A percentile compares a stretch with the other conserved stretches of the same genome.
phyloP scores from a whole-genome alignment of 2,113 vertebrate species.

The Brachyistius frenatus region DNA sequence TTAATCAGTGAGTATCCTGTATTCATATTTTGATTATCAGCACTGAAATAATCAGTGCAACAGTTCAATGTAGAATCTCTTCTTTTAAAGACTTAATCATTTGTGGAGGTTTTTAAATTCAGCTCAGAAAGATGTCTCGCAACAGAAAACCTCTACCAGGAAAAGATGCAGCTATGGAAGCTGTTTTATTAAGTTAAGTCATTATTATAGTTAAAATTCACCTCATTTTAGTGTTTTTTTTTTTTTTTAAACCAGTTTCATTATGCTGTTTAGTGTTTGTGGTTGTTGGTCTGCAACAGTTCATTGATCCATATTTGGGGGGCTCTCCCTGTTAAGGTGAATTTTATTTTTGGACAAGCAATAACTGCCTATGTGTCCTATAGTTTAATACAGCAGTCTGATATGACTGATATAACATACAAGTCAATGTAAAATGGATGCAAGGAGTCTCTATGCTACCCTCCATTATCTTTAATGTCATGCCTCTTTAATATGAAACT shows the following conservation, averaged over 20 bases:
- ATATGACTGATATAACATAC: not conserved
- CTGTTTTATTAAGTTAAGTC: constrained; percentile 29
- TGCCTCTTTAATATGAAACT: not conserved
- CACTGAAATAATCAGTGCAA: no score
- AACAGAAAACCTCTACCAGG: not conserved
- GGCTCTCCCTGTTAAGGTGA: constrained; percentile 7
- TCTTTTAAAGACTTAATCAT: not conserved
- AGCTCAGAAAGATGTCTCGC: not conserved
- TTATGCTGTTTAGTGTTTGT: constrained; percentile 4
- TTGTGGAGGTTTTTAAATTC: not conserved
- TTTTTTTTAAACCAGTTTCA: constrained; percentile 4
- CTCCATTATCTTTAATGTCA: constrained; percentile 3
- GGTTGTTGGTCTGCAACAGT: constrained; percentile 16
- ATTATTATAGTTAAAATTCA: constrained; percentile 37
- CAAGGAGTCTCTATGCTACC: not conserved
- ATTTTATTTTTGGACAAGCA: constrained; percentile 8
- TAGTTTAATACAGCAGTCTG: not conserved
- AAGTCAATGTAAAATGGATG: constrained; percentile 4
- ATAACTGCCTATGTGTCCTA: constrained; percentile 1
- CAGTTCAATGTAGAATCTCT: not conserved
- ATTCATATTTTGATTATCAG: not conserved
- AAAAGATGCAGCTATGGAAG: not conserved
- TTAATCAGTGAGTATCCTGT: not conserved
- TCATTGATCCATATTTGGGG: constrained; percentile 8
- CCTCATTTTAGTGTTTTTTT: constrained; percentile 2